Evolutionary conservation across 1,140 invertebrate species (phyloP), one percentile per base, ranked within the genome.

Genomic region (Drosophila pseudoananassae): DNA sequence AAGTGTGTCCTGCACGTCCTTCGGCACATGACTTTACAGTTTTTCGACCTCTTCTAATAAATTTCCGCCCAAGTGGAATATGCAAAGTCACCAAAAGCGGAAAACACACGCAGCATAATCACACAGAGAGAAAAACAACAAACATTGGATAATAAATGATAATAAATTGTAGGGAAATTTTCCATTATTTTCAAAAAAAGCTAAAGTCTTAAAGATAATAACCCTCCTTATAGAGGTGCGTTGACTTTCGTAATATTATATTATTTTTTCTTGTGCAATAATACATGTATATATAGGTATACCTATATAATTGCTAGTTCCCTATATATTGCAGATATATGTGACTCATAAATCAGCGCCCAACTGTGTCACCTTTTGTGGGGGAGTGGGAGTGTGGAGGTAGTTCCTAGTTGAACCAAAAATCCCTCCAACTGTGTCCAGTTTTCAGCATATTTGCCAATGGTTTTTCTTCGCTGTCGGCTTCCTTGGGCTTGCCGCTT

Each of bases 21-120:
- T 57, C 51, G 56, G 29, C 52, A 52, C 73, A 77, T 85, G 81
- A 85, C 76, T 85, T 74, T 65, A 61, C 82, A 81, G 58, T 78
- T 85, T 85, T 87, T 71, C 77, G 63, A 80, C 81, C 81, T 52
- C 64, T 82, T 87, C 82, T 82, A 87, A 85, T 87, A 82, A 81
- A 85, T 85, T 85, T 78, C 45, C 58, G 56, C 43, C 61, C 56
- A 60, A 65, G 40, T 57, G 47, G 84, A 78, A 81, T 76, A 87
- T 85, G 82, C 82, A 87, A 82, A 85, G 74, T 85, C 82, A 85
- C 53, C 49, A 58, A 75, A 61, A 68, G 43, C 63, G 64, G 27
- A 69, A 55, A 49, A 69, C 36, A 71, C 65, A 72, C 54, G 65
- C 69, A 70, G 65, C 33, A 64, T 12, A 25, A 2, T n/a, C 10